Evolutionary conservation across 2,888 invertebrate species (phyloP).

Genomic region (Scaeva pyrastri): DNA sequence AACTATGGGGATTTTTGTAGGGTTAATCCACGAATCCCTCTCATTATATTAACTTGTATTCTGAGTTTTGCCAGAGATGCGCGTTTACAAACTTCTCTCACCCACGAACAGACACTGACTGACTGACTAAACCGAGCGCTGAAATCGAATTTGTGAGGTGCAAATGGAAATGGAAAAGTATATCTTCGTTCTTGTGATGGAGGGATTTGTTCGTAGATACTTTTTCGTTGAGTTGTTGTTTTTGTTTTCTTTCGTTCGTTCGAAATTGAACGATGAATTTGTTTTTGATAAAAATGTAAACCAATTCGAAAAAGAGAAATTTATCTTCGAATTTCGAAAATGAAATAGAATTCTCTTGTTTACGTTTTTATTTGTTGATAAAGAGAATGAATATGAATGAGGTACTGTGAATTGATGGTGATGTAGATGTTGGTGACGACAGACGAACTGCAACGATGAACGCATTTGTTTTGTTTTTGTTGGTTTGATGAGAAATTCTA

Average conservation of each 20-base stretch:
- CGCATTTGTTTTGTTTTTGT: constrained; percentile 19
- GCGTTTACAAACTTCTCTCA: constrained; percentile 62
- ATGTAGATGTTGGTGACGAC: not conserved
- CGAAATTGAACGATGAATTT: constrained; percentile 33
- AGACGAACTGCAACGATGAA: too few relatives aligned
- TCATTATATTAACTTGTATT: not conserved
- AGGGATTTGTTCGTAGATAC: constrained; percentile 56
- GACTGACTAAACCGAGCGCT: too few relatives aligned
- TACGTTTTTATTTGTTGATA: constrained; percentile 27
- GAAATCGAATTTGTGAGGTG: constrained; percentile 61
- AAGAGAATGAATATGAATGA: constrained; percentile 8
- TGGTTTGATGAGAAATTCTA: not conserved
- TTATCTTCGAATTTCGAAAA: constrained; percentile 8
- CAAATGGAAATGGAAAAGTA: constrained; percentile 66
- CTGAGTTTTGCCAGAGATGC: constrained; percentile 30
- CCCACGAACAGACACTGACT: constrained; percentile 77
- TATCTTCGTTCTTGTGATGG: constrained; percentile 43
- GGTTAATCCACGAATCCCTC: constrained; percentile 39
- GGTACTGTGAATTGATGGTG: not conserved
- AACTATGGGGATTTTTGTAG: not conserved
- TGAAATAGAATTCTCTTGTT: constrained; percentile 32
- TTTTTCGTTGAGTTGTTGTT: constrained; percentile 43
- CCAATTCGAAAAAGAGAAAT: constrained; percentile 4
- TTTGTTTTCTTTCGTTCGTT: constrained; percentile 43
- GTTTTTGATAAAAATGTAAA: constrained; percentile 3